Base-by-base conservation (phyloP, 2,113 vertebrate genomes). In the Holacanthus passer region DNA sequence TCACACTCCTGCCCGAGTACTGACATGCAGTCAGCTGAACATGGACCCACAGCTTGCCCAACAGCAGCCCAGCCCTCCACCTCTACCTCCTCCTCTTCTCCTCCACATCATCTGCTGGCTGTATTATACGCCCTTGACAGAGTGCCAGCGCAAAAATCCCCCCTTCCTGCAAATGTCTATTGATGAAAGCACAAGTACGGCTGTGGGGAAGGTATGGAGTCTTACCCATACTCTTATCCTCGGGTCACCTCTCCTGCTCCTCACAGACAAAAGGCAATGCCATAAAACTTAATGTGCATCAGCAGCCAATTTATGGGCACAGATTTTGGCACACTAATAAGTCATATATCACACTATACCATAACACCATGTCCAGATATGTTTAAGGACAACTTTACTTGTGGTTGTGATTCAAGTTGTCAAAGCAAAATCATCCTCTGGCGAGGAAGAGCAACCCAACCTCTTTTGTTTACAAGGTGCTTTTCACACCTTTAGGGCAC, bases 71-170 rank as follows among this genome's bases (percentile, higher is more conserved):
- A 73, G 58, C 84, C 71, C 32, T 12, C 56, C 43, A 7, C 59
- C 39, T 14, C 73, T 53, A 47, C 79, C 71, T 72, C 63, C 39
- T 64, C 75, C 50, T 66, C 73, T n/a, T 73, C 55, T 63, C 35
- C 87, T 82, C 22, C 80, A 79, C 80, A 84, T 87, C 90, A 91
- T 91, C 80, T 82, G 52, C 88, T 83, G 88, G 84, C 91, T 89
- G 84, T 60, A 90, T 73, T 82, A 78, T 77, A 77, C 67, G 90
- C 85, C 93, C 93, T 94, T 92, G 91, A 94, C 87, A 93, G 64
- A 87, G 81, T 88, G 79, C 89, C 84, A 87, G 72, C 22, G 1
- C 82, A 74, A 79, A 77, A 73, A n/a, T n/a, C n/a, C 58, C 67
- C 58, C 78, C 74, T 79, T 83, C 70, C 78, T 84, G 71, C 73